A percentile compares a stretch with the other conserved stretches of the same genome.
Conservation (phyloP, 2,113 vertebrate genomes). For the Pelodiscus sinensis region DNA sequence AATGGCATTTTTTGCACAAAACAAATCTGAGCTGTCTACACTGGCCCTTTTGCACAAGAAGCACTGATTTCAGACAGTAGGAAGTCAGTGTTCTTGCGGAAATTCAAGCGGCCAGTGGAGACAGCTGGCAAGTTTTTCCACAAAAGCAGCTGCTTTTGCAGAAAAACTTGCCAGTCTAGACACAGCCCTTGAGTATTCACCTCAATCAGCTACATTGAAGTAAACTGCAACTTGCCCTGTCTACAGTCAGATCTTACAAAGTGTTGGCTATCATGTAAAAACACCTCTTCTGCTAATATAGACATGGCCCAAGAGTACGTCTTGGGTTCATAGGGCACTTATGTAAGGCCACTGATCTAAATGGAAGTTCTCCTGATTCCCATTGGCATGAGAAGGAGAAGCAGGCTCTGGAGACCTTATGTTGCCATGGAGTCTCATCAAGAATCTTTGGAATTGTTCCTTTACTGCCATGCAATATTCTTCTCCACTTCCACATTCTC, state of each 20-base stretch:
- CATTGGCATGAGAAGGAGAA: background rate
- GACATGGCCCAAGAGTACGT: rapidly evolving
- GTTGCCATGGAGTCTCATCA: background rate
- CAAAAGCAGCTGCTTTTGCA: too few species aligned
- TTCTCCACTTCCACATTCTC: rapidly evolving
- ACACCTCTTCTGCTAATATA: rapidly evolving
- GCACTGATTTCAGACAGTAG: too few species aligned
- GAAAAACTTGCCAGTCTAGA: too few species aligned
- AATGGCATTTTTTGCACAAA: too few species aligned
- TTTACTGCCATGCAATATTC: background rate
- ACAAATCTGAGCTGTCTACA: too few species aligned
- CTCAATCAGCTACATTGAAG: background rate
- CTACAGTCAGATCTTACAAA: background rate
- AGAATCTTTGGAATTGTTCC: background rate
- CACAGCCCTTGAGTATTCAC: background rate
- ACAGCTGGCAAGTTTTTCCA: too few species aligned
- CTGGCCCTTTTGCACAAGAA: too few species aligned
- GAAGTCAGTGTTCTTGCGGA: too few species aligned
- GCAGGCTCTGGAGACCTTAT: rapidly evolving
- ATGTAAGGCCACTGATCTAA: background rate
- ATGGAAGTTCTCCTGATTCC: too few species aligned
- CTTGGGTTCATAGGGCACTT: background rate
- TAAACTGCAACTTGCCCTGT: rapidly evolving
- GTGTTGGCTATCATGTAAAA: rapidly evolving
- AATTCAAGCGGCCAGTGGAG: too few species aligned